phyloP scores from a whole-genome alignment of 2,113 vertebrate genomes.

The Menidia beryllina region DNA sequence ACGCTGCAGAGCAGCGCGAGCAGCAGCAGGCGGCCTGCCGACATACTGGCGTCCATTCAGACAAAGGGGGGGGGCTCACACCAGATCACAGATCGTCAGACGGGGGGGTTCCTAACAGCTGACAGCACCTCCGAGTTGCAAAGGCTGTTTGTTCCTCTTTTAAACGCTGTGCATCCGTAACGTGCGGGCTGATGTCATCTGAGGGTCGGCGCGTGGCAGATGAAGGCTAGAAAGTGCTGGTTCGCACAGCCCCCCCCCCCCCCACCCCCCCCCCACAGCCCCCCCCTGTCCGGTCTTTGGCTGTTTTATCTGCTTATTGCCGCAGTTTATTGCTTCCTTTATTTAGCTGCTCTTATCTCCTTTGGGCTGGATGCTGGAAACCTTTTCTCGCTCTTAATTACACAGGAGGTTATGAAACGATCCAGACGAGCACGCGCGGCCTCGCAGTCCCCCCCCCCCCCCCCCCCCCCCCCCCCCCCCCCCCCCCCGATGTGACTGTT shows the following conservation, averaged over 20 bases:
- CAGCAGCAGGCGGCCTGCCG: conserved; percentile 62
- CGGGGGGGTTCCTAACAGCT: too few species aligned
- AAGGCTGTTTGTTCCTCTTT: too few species aligned
- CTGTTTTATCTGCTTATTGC: conserved; percentile 49
- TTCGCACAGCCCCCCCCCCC: too few species aligned
- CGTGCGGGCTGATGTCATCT: too few species aligned
- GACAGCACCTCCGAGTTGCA: background rate
- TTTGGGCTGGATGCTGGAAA: rapidly evolving
- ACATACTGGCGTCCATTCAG: conserved; percentile 1
- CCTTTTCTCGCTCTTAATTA: conserved; percentile 20
- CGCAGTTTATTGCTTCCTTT: conserved; percentile 46
- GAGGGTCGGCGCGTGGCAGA: too few species aligned
- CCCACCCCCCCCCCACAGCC: too few species aligned
- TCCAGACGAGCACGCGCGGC: conserved; percentile 21
- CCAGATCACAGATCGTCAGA: too few species aligned
- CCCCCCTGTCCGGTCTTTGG: conserved; percentile 13
- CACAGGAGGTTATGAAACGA: conserved; percentile 13
- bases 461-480: conserved; percentile 42
- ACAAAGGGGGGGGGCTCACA: too few species aligned
- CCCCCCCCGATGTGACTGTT: conserved; percentile 63
- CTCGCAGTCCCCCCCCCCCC: conserved; percentile 52
- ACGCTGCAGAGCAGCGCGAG: conserved; percentile 62
- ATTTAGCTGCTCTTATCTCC: background rate
- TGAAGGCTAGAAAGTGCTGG: too few species aligned
- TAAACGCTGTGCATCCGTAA: conserved; percentile 17